Conservation (phyloP, 2,797 vertebrate species). For the Eremophila alpestris region DNA sequence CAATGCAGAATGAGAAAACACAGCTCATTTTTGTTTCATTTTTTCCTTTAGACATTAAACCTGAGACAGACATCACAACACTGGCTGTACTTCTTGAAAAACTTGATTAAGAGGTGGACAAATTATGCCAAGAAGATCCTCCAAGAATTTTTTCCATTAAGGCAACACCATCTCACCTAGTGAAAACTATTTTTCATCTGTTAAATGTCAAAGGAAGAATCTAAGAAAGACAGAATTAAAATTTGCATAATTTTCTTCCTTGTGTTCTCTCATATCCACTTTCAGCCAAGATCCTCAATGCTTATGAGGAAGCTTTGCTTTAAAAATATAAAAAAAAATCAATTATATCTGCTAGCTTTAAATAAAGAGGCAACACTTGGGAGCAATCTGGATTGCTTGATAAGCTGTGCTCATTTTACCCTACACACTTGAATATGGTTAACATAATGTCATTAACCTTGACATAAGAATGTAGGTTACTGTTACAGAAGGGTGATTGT, state of each 20-base stretch:
- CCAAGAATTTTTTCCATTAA: slow-evolving; percentile 6
- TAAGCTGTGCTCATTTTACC: not conserved
- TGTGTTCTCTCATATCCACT: not conserved
- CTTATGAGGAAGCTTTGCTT: not conserved
- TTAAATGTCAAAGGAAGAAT: slow-evolving; percentile 23
- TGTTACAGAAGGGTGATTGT: not conserved
- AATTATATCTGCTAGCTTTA: slow-evolving; percentile 5
- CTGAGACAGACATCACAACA: not conserved
- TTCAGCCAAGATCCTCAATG: not conserved
- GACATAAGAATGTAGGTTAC: slow-evolving; percentile 9
- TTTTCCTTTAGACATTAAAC: not conserved
- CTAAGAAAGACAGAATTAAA: slow-evolving; percentile 12
- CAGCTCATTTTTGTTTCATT: not conserved
- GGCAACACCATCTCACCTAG: not conserved
- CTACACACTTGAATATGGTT: not conserved
- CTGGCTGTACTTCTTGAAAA: not conserved
- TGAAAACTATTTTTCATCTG: slow-evolving; percentile 23
- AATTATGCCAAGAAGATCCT: not conserved
- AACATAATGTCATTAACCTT: slow-evolving; percentile 54
- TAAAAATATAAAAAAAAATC: slow-evolving; percentile 22
- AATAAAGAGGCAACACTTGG: not conserved
- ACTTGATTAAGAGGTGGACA: not conserved
- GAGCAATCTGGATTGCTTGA: slow-evolving; percentile 16
- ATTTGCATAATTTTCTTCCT: slow-evolving; percentile 33
- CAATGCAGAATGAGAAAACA: not conserved